Percentiles rank a stretch among this genome's conserved stretches.
Evolutionary conservation across 2,113 vertebrate species (phyloP).

Genomic region (Lipotes vexillifer): DNA sequence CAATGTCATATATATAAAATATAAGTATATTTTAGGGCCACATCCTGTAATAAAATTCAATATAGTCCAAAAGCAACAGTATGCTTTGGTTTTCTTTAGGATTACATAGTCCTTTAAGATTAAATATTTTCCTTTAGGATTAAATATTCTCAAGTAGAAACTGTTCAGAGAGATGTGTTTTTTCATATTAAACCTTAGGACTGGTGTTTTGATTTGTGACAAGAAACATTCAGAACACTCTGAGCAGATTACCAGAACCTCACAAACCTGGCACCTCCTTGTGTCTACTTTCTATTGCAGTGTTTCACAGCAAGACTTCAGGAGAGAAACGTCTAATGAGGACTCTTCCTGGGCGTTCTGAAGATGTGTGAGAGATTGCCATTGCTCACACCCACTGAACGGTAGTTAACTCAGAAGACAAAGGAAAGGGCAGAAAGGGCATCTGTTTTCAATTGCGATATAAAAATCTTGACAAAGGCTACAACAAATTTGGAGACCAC

Average conservation of each 20-base stretch:
- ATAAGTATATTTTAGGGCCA: background rate
- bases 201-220: background rate
- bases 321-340: conserved; percentile 80
- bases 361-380: conserved; percentile 90
- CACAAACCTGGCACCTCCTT: background rate
- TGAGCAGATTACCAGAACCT: background rate
- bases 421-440: conserved; percentile 87
- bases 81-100: background rate
- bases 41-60: background rate
- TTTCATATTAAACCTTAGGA: background rate
- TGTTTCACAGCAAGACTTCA: conserved; percentile 62
- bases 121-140: background rate
- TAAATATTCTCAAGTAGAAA: conserved; percentile 24
- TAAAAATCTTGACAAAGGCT: conserved; percentile 85
- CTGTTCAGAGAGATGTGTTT: background rate
- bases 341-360: conserved; percentile 84
- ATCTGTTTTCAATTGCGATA: conserved; percentile 92
- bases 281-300: background rate
- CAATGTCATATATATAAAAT: background rate
- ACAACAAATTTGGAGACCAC: conserved; percentile 88
- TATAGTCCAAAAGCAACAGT: background rate
- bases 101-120: background rate
- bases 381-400: conserved; percentile 88
- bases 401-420: conserved; percentile 87
- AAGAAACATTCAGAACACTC: background rate